Evolutionary conservation across 2,797 vertebrate species (phyloP).

Genomic region (Pseudochaenichthys georgianus): DNA sequence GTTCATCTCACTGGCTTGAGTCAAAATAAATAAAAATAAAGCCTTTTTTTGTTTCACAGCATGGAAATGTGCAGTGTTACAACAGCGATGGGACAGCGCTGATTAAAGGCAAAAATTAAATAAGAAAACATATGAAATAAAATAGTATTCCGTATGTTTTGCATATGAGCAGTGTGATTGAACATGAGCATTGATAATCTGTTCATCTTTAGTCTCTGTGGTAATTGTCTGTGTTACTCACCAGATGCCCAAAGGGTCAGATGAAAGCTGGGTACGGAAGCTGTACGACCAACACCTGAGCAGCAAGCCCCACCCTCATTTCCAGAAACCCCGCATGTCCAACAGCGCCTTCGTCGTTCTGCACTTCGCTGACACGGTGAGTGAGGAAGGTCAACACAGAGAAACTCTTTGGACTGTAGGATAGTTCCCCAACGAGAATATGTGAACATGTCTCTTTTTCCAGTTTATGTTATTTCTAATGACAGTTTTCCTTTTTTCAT

Average conservation of each 20-base stretch:
- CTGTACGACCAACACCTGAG: slow-evolving; percentile 84
- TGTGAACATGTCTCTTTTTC: not conserved
- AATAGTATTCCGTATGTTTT: too few species aligned
- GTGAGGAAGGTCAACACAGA: slow-evolving; percentile 5
- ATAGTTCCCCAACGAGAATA: not conserved
- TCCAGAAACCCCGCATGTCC: slow-evolving; percentile 85
- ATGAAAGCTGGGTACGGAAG: slow-evolving; percentile 86
- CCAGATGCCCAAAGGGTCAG: slow-evolving; percentile 89
- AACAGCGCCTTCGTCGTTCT: slow-evolving; percentile 82
- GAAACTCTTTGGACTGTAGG: not conserved
- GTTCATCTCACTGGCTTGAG: too few species aligned
- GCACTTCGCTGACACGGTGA: slow-evolving; percentile 87
- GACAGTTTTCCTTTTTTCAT: slow-evolving; percentile 4
- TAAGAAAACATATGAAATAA: too few species aligned
- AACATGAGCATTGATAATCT: not conserved
- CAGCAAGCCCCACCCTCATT: slow-evolving; percentile 76
- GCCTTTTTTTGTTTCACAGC: too few species aligned
- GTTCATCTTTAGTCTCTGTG: not conserved
- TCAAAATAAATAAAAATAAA: too few species aligned
- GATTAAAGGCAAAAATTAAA: too few species aligned
- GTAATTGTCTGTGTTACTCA: not conserved
- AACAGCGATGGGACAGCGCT: too few species aligned
- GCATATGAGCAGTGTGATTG: too few species aligned
- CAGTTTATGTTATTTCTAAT: not conserved
- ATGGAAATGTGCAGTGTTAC: too few species aligned